Evolutionary conservation across 1,140 invertebrate genomes (phyloP).

Genomic region (Laupala kohalensis): DNA sequence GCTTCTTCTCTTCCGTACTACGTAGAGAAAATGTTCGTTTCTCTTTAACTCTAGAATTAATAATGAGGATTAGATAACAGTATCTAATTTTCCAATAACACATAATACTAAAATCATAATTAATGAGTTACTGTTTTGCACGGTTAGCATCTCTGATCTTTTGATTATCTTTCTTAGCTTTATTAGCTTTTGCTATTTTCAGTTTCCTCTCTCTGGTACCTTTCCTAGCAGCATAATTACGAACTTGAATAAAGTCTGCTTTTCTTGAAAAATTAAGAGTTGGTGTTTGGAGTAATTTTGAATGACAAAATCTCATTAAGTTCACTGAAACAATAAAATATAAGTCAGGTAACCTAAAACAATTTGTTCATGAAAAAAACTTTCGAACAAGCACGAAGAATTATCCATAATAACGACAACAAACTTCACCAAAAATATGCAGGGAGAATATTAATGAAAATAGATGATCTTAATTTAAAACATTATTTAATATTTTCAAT

Average conservation of each 20-base stretch:
- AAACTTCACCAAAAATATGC: too few species aligned
- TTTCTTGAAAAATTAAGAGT: neutral
- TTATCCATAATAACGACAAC: too few species aligned
- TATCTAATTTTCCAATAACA: too few species aligned
- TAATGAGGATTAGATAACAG: too few species aligned
- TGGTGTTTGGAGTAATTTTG: neutral
- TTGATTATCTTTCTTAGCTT: neutral
- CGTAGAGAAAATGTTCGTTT: neutral
- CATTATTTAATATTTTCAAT: neutral
- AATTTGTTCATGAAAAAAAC: neutral
- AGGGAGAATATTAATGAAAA: too few species aligned
- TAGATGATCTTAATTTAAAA: too few species aligned
- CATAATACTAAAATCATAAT: too few species aligned
- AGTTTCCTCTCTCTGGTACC: constrained; percentile 50
- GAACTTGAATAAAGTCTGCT: constrained; percentile 20
- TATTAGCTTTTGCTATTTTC: neutral
- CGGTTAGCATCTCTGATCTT: too few species aligned
- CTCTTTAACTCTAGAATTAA: neutral
- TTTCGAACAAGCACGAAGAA: neutral
- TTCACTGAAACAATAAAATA: neutral
- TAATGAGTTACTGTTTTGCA: too few species aligned
- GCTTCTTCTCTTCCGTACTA: constrained; percentile 41
- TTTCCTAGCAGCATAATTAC: constrained; percentile 54
- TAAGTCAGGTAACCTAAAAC: neutral
- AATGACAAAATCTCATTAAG: neutral